Evolutionary conservation across 2,113 vertebrate genomes (phyloP), one percentile per base, ranked within the genome.

Genomic region (Acrocephalus kingi): DNA sequence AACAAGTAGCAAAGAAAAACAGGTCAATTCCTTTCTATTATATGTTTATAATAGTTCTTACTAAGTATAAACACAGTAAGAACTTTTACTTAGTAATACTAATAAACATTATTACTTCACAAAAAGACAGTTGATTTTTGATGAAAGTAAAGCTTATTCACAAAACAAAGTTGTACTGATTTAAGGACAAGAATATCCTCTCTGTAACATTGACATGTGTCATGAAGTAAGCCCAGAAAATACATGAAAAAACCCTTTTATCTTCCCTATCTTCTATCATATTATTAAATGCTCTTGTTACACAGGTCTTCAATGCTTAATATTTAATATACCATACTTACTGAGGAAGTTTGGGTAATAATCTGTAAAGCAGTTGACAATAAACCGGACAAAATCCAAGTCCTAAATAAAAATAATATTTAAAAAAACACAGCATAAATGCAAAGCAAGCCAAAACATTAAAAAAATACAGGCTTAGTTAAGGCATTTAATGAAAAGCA

Each of bases 331-430:
- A 75, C 45, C 45, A 66, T 98, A 99, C 99, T 99, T 98, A 99
- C 99, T 99, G 90, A 99, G 98, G 96, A 99, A 99, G 97, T 99
- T 99, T 68, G 99, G 99, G 96, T 99, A 99, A 97, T 99, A 99
- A 58, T 99, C 97, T 98, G 99, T 99, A 97, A 99, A 99, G 97
- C 99, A 99, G 96, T 96, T 99, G 91, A 99, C 98, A 91, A 99
- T 97, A 92, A 99, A 99, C 74, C 98, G 99, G 91, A 99, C 98
- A 98, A 99, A 99, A 92, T 99, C 99, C 98, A 99, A 98, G 96
- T 99, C 99, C 99, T 99, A 97, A 97, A 98, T 97, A 31, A 52
- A 30, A 51, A 99, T 96, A 96, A 98, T 97, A 86, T 18, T 15
- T 15, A 46, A 46, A 88, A 92, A 96, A 69, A 35, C 67, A 96